phyloP scores from a whole-genome alignment of 2,888 invertebrate species.

The Agrochola circellaris region DNA sequence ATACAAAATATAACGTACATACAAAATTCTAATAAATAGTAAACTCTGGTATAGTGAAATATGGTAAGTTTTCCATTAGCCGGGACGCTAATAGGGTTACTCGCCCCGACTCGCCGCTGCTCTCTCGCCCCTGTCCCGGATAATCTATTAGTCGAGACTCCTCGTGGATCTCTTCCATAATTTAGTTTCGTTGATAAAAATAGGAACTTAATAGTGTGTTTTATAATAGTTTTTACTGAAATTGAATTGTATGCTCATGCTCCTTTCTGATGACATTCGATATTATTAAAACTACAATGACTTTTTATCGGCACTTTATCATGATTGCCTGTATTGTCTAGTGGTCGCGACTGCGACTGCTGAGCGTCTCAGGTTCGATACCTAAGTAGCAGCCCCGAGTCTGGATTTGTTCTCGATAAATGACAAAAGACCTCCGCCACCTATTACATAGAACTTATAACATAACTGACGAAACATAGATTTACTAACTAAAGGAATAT shows the following conservation, averaged over 20 bases:
- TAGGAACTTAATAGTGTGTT: neutral
- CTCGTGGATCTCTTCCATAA: constrained; percentile 11
- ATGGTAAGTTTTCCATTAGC: constrained; percentile 47
- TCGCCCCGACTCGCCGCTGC: constrained; percentile 10
- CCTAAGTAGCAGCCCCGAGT: neutral
- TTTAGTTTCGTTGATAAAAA: constrained; percentile 19
- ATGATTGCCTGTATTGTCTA: neutral
- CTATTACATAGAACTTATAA: neutral
- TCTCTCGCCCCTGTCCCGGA: constrained; percentile 1
- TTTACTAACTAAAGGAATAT: neutral
- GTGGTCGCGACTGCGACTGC: neutral
- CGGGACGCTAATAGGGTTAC: constrained; percentile 47
- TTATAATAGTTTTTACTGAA: neutral
- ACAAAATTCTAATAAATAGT: constrained; percentile 20
- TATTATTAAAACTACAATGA: neutral
- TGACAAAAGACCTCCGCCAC: neutral
- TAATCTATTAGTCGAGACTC: constrained; percentile 36
- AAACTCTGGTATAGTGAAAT: constrained; percentile 20
- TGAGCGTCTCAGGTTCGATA: neutral
- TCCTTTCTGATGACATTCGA: constrained; percentile 1
- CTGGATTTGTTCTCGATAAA: neutral
- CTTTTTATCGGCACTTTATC: neutral
- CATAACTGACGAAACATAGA: neutral
- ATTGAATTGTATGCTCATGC: neutral
- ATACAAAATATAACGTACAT: neutral